These are phyloP conservation scores for Tenualosa thibaudeaui DNA, from an alignment of 2,797 vertebrate species.

Conservation along the genomic window DNA sequence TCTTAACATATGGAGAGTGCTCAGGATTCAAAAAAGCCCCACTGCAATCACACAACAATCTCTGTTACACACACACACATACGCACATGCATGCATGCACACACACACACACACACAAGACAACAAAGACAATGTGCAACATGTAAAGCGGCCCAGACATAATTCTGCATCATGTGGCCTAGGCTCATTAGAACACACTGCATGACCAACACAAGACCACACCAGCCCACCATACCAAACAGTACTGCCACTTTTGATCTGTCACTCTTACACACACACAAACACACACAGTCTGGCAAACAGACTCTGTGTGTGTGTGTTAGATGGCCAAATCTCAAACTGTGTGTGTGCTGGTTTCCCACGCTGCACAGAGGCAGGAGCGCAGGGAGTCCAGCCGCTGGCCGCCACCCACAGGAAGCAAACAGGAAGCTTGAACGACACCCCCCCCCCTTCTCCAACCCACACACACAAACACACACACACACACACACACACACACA, in stretches of 20 bases:
- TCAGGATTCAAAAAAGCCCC: background rate
- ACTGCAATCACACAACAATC: background rate
- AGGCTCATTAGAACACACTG: background rate
- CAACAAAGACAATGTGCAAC: background rate
- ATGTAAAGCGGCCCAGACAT: background rate
- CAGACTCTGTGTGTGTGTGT: background rate
- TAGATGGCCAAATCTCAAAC: constrained; percentile 26
- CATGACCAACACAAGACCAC: background rate
- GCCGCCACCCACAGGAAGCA: constrained; percentile 23
- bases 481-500: background rate
- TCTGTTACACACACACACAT: background rate
- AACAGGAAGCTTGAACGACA: constrained; percentile 42
- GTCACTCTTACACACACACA: background rate
- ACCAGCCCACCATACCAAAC: background rate
- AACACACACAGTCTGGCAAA: background rate
- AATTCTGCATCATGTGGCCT: background rate
- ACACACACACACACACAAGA: constrained; percentile 22
- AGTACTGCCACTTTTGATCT: background rate
- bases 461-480: background rate
- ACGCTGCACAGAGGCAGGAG: constrained; percentile 13
- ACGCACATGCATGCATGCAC: constrained; percentile 22
- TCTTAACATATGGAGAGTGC: background rate
- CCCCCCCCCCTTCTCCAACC: constrained; percentile 5
- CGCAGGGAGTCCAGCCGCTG: background rate
- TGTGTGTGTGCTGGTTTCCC: constrained; percentile 32